Conservation (phyloP, 2,113 vertebrate species). For the Callospermophilus lateralis region DNA sequence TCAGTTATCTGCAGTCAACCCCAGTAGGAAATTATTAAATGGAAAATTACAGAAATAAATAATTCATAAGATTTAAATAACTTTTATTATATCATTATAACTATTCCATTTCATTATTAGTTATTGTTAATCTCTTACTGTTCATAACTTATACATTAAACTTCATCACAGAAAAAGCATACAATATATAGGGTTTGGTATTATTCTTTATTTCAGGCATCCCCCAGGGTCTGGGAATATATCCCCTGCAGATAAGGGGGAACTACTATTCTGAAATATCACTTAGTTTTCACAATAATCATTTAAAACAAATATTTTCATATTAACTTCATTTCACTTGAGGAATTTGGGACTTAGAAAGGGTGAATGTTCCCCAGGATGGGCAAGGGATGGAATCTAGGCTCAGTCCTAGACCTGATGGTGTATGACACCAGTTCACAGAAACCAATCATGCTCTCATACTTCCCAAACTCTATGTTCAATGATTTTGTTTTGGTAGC, state of each 20-base stretch:
- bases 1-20: background rate
- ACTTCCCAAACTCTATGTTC: background rate
- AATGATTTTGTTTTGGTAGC: background rate
- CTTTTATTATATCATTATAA: background rate
- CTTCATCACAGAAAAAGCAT: background rate
- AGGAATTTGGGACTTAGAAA: background rate
- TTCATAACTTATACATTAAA: background rate
- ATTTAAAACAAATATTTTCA: slow-evolving; percentile 21
- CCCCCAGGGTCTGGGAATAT: background rate
- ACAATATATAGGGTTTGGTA: background rate
- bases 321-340: background rate
- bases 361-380: background rate
- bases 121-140: background rate
- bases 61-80: background rate
- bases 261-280: background rate
- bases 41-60: background rate
- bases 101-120: background rate
- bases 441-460: background rate
- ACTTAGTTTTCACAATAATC: background rate
- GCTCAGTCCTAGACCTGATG: background rate
- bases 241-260: background rate
- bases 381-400: background rate
- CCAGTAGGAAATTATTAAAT: background rate
- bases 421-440: background rate
- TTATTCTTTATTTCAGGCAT: background rate